A percentile compares a stretch with the other conserved stretches of the same genome.
phyloP scores from a whole-genome alignment of 2,888 invertebrate genomes.

The Diloba caeruleocephala region DNA sequence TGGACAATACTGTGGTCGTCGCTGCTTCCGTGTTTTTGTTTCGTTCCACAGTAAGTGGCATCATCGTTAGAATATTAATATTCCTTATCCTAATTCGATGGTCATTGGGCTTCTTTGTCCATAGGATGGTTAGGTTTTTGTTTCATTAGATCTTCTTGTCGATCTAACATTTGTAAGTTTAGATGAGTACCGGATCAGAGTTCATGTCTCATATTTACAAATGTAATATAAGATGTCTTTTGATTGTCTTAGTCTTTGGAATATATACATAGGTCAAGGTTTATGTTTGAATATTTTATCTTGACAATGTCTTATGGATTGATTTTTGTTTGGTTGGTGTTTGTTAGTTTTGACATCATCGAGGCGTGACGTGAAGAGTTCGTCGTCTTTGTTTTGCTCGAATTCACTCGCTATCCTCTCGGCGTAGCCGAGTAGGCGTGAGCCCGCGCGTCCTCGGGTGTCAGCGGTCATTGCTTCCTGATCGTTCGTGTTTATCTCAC shows the following conservation, averaged over 20 bases:
- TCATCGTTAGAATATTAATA: slow-evolving; percentile 84
- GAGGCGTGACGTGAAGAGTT: slow-evolving; percentile 50
- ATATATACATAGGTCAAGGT: slow-evolving; percentile 51
- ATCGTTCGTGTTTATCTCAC: slow-evolving; percentile 66
- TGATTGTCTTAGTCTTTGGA: slow-evolving; percentile 23
- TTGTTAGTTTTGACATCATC: slow-evolving; percentile 33
- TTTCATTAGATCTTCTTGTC: slow-evolving; percentile 64
- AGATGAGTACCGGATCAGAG: slow-evolving; percentile 58
- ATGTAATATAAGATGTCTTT: slow-evolving; percentile 36
- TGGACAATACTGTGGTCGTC: slow-evolving; percentile 76
- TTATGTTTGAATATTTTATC: slow-evolving; percentile 21
- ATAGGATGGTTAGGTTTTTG: slow-evolving; percentile 53
- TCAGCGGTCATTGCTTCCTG: slow-evolving; percentile 84
- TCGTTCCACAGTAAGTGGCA: slow-evolving; percentile 75
- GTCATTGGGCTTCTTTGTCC: slow-evolving; percentile 68
- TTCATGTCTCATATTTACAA: slow-evolving; percentile 39
- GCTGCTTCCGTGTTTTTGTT: slow-evolving; percentile 84
- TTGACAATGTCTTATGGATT: slow-evolving; percentile 28
- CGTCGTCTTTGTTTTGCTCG: slow-evolving; percentile 59
- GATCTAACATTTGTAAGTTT: slow-evolving; percentile 53
- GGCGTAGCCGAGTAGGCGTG: slow-evolving; percentile 21
- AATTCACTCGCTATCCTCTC: slow-evolving; percentile 5
- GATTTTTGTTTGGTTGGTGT: slow-evolving; percentile 25
- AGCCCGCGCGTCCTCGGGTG: slow-evolving; percentile 64
- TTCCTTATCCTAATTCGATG: slow-evolving; percentile 65